phyloP scores from a whole-genome alignment of 2,888 invertebrate genomes.

The Cantharis rustica region DNA sequence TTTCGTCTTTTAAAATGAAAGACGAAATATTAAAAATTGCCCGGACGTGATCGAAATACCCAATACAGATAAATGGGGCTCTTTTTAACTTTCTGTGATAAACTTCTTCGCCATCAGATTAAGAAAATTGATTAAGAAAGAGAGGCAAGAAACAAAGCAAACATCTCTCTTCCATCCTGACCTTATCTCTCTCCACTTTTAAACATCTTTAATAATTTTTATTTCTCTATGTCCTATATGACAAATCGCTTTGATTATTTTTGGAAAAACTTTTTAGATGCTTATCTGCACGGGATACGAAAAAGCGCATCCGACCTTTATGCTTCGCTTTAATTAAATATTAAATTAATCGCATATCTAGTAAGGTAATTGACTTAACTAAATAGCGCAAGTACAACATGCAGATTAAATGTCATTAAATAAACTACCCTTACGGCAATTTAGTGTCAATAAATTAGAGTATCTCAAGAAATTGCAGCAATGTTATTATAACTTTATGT shows the following conservation, averaged over 20 bases:
- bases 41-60: background rate
- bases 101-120: background rate
- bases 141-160: background rate
- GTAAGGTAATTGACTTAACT: background rate
- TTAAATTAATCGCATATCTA: background rate
- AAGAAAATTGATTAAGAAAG: background rate
- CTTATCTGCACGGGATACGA: background rate
- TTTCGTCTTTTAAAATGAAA: background rate
- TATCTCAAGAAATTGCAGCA: background rate
- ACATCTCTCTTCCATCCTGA: background rate
- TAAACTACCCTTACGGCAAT: background rate
- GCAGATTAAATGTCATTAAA: background rate
- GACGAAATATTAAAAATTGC: background rate
- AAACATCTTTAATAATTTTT: background rate
- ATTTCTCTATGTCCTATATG: background rate
- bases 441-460: background rate
- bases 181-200: background rate
- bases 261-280: background rate
- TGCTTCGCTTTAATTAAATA: background rate
- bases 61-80: background rate
- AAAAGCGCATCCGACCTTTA: background rate
- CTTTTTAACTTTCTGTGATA: background rate
- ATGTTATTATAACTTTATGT: background rate
- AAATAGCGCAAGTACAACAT: background rate
- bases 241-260: background rate